phyloP scores from a whole-genome alignment of 2,113 vertebrate species.

The Scomber colias region DNA sequence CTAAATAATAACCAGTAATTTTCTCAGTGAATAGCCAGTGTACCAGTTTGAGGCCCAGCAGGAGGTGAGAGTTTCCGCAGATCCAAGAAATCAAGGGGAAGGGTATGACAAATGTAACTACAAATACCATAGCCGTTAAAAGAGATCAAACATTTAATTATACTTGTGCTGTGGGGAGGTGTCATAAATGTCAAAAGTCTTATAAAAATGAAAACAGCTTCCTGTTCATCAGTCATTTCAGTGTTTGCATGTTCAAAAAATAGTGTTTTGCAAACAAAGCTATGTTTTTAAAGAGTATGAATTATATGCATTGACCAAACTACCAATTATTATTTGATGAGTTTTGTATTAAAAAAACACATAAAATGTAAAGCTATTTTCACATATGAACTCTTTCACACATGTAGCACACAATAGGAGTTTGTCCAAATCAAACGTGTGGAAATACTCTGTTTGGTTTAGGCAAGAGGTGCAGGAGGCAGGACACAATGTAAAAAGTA shows the following conservation, averaged over 20 bases:
- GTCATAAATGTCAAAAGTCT: background rate
- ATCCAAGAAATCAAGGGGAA: constrained; percentile 57
- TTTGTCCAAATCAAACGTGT: no score
- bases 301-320: no score
- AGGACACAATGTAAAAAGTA: no score
- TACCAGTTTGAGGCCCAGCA: constrained; percentile 38
- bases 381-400: no score
- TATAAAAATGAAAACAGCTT: background rate
- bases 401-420: no score
- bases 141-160: constrained; percentile 13
- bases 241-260: background rate
- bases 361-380: no score
- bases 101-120: constrained; percentile 26
- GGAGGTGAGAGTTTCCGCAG: constrained; percentile 38
- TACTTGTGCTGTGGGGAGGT: background rate
- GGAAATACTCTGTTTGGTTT: no score
- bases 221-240: background rate
- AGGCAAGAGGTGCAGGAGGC: no score
- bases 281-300: no score
- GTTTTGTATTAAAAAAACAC: no score
- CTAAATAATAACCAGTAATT: constrained; percentile 69
- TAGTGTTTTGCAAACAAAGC: no score
- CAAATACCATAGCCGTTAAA: constrained; percentile 8
- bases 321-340: no score
- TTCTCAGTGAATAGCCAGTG: constrained; percentile 57